Base-by-base conservation (phyloP, 2,113 vertebrate species). In the Dissostichus mawsoni region DNA sequence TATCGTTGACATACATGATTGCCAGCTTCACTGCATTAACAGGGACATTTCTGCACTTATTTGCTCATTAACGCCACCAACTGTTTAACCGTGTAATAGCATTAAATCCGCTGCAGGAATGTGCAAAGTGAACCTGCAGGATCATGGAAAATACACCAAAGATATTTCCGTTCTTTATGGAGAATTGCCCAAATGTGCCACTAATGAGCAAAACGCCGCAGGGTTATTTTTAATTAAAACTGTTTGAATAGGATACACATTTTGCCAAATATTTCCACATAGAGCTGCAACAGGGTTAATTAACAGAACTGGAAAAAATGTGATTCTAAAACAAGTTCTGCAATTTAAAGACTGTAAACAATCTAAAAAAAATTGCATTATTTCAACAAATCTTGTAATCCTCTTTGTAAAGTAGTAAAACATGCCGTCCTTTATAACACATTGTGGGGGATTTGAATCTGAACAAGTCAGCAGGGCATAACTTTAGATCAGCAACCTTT, bases 401-500 rank as follows among this genome's bases (percentile, higher is more conserved):
- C 25, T 68, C 7, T 53, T 55, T 58, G 7, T 33, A 29, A 36
- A 89, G 81, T 48, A 58, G 55, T 56, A 25, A 65, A 85, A 57
- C 56, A 58, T 20, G 23, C 7, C 41, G 41, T 56, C 6, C 75
- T 45, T 59, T 62, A 55, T 63, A 8, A 29, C 53, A 23, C 66
- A 51, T 50, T 48, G 82, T 81, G 80, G 70, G 85, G 74, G 41
- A 5, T 73, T 76, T 74, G 84, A 87, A 83, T 88, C 66, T 76
- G 75, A 74, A 89, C 66, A 74, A 87, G 74, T 80, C 55, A 52
- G 64, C 11, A 18, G 78, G 52, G 52, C 53, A 64, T 0, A 92
- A 89, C 84, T 91, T 90, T 86, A 68, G 77, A 80, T 12, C 14
- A 2, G 18, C 44, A 50, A 23, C 59, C 45, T 86, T 69, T 82